Base-by-base conservation (phyloP, 2,113 vertebrate genomes). In the Lepus americanus region DNA sequence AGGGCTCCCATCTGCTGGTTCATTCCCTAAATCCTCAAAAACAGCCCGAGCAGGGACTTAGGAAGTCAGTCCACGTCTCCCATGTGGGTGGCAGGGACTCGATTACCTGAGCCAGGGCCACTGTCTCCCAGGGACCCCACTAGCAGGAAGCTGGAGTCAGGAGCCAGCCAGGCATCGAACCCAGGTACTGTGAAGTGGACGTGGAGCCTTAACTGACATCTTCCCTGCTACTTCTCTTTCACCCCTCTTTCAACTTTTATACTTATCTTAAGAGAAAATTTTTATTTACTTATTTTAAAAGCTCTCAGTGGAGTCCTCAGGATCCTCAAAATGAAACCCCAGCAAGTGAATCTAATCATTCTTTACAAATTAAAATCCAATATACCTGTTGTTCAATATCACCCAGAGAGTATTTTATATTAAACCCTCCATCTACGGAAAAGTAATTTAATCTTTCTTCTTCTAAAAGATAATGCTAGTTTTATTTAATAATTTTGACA, bases 401-500 rank as follows among this genome's bases (percentile, higher is more conserved):
- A 89, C 44, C 55, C 8, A 67, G 2, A 64, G 31, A 86, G 22
- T 64, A 87, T 79, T 82, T 93, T 92, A 82, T 78, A 77, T 92
- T 64, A 92, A 90, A 72, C 11, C n/a, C 80, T 83, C 67, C 27
- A 82, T 36, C n/a, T 80, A 27, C 3, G 36, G 59, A 77, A 94
- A 81, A 93, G 59, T 70, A 84, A 88, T 66, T 85, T 82, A 94
- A 81, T 51, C 29, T 64, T 69, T 87, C 82, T 91, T 73, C 53
- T 76, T 95, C 88, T 55, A 63, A 93, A 94, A 49, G 44, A 86
- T 72, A 94, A 82, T 89, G 53, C 25, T 92, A 86, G 89, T 86
- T 87, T 59, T 81, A 87, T 74, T 80, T 89, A 92, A 96, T 84
- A 39, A 79, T 89, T 91, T 53, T 94, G 84, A 92, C 91, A 93